Base-by-base conservation (phyloP, 2,888 invertebrate species). In the Belgica antarctica region DNA sequence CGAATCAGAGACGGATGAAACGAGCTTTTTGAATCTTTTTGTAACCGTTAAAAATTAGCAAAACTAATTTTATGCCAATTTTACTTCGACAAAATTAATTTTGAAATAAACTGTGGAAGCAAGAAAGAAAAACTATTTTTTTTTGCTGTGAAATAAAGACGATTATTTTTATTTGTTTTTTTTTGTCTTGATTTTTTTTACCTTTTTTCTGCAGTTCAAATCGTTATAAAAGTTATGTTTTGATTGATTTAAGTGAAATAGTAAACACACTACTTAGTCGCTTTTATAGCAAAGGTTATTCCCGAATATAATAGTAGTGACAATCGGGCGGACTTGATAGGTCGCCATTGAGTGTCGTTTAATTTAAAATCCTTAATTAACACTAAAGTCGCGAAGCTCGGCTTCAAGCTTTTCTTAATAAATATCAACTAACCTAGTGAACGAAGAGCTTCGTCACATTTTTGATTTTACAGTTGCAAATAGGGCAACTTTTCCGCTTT, bases 391-490 rank as follows among this genome's bases (percentile, higher is more conserved):
- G n/a, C n/a, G n/a, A n/a, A n/a, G n/a, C n/a, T n/a, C n/a, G n/a
- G n/a, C n/a, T n/a, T n/a, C n/a, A 34, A 8, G 34, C 10, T 7
- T 7, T 34, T 7, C 34, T 34, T 8, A 34, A 34, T 34, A 8
- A 10, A 8, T 34, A 34, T 34, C 34, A 10, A n/a, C n/a, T 10
- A 10, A n/a, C 12, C 61, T 74, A 78, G 71, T 74, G 73, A 59
- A 83, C 79, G 71, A 85, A 86, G 15, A 86, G 84, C 75, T 83
- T 86, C 69, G 87, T 76, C 0, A 89, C 86, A 75, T 87, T 87
- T 73, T 84, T 86, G 3, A 87, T 85, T 79, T 84, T 84, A 71
- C 86, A 81, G 74, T 89, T 88, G 75, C 89, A 89, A 1, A 87
- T 81, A 1, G 89, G 89, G 76, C 89, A 89, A 25, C 85, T 78